A percentile compares a stretch with the other conserved stretches of the same genome.
Evolutionary conservation across 2,113 vertebrate species (phyloP).

Genomic region (Proterorhinus semilunaris): DNA sequence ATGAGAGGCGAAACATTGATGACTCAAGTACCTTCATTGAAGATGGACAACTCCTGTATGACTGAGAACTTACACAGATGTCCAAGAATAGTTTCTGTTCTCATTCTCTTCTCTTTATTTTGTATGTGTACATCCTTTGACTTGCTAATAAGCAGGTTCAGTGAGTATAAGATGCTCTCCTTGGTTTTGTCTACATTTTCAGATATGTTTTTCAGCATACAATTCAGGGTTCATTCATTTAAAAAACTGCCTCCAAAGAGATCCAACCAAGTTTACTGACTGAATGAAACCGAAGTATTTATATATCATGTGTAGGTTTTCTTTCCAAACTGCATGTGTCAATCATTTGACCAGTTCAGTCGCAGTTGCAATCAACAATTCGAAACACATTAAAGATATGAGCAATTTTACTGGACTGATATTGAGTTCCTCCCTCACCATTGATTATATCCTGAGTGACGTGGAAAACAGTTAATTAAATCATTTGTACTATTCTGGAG

Average conservation of each 20-base stretch:
- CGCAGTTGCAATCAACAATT: neutral
- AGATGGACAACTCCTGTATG: too few species aligned
- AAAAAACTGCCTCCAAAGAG: constrained; percentile 41
- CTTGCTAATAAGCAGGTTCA: constrained; percentile 61
- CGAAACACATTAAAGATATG: too few species aligned
- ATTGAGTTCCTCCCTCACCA: too few species aligned
- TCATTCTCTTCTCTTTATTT: constrained; percentile 5
- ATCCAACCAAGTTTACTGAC: constrained; percentile 46
- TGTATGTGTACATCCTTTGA: constrained; percentile 44
- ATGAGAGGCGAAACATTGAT: too few species aligned
- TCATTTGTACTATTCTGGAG: neutral
- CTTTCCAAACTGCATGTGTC: constrained; percentile 56
- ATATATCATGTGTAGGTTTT: constrained; percentile 37
- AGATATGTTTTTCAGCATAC: constrained; percentile 60
- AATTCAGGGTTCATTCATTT: constrained; percentile 61
- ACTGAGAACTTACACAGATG: too few species aligned
- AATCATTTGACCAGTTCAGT: constrained; percentile 40
- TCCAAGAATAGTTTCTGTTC: constrained; percentile 9
- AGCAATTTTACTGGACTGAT: too few species aligned
- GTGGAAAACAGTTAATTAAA: constrained; percentile 16
- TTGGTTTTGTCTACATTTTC: constrained; percentile 47
- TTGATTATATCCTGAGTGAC: neutral
- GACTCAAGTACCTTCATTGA: too few species aligned
- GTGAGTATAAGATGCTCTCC: constrained; percentile 59
- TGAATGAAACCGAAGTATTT: constrained; percentile 40